Conservation (phyloP, 2,113 vertebrate species). For the Connochaetes taurinus region DNA sequence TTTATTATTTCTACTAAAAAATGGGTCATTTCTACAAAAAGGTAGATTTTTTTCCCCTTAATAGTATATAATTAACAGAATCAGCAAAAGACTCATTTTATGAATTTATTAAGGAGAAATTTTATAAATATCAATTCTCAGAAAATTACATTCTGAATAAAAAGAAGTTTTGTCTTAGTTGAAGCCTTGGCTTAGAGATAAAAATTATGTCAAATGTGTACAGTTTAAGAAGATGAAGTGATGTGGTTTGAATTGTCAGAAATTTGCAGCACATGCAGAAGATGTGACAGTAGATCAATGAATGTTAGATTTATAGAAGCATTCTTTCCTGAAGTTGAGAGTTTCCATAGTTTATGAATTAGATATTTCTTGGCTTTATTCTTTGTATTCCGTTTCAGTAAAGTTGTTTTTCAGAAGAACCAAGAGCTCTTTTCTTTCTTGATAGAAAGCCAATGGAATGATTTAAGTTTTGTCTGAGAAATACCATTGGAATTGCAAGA, state of each 20-base stretch:
- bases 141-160: neutral
- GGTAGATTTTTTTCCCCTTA: neutral
- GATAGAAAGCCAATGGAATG: constrained; percentile 53
- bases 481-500: constrained; percentile 30
- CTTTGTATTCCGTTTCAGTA: constrained; percentile 48
- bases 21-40: neutral
- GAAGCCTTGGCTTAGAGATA: neutral
- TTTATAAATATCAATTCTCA: neutral
- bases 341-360: constrained; percentile 53
- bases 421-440: constrained; percentile 39
- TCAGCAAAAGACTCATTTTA: constrained; percentile 7
- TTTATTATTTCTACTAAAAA: neutral
- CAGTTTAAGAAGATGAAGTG: neutral
- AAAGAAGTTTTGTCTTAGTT: neutral
- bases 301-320: constrained; percentile 4
- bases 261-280: neutral
- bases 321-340: constrained; percentile 52
- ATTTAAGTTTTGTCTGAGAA: constrained; percentile 64
- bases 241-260: neutral
- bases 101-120: neutral
- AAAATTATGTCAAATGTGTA: neutral
- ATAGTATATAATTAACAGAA: neutral
- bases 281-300: neutral
- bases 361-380: constrained; percentile 1
- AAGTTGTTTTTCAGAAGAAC: neutral